Base-by-base conservation (phyloP, 23 tunicate genomes). In the Botrylloides violaceus region DNA sequence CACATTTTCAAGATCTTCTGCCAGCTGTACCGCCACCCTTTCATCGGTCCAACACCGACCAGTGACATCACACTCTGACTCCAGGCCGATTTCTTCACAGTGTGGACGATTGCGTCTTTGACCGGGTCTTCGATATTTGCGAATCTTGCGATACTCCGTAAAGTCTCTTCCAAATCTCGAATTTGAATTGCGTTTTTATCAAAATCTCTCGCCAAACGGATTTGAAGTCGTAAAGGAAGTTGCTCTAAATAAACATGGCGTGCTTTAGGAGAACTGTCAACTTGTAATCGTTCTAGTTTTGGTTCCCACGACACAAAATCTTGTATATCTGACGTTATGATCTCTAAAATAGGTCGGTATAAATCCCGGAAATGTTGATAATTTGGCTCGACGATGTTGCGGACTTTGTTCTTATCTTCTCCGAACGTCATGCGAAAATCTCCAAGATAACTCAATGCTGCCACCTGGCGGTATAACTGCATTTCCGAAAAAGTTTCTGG, bases 401-500 rank as follows among this genome's bases (percentile, higher is more conserved):
- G 19, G 43, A 88, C 88, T 64, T 88, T 88, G 59, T 82, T 77
- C 30, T 36, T 48, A 49, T 88, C 96, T 60, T 88, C 96, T 6
- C 85, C 96, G 34, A 88, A 64, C 12, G 57, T 79, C 96, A 88
- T 88, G 48, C 96, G 72, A 66, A 88, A 77, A 70, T 88, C 96
- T 3, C 96, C 96, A 2, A 66, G 28, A 49, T 88, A 88, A 23
- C 81, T 72, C 65, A 88, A 38, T 1, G 88, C 96, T 32, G 96
- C 88, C 33, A 88, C 59, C 28, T 79, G 72, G 33, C 43, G 80
- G 56, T 64, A 88, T 9, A 88, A 63, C 27, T 88, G 66, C n/a
- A 21, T 55, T 77, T 88, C 96, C 9, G 84, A 66, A 72, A 88
- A 88, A 6, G 72, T 55, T 43, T 88, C 96, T 6, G 96, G 96